phyloP scores from a whole-genome alignment of 2,888 invertebrate genomes.

The Andrena chrysosceles region DNA sequence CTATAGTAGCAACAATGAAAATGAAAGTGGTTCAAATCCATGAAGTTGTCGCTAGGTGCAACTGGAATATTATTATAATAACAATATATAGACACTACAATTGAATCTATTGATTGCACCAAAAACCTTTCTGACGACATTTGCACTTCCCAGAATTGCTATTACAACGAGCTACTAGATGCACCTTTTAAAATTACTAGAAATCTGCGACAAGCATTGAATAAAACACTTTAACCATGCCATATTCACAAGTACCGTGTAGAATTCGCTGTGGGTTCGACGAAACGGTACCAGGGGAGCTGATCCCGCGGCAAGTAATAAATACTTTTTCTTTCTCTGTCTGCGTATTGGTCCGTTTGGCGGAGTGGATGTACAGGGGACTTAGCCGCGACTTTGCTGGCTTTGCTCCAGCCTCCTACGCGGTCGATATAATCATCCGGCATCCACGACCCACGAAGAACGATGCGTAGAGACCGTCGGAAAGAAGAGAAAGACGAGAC shows the following conservation, averaged over 20 bases:
- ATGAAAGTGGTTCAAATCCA: no score
- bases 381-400: constrained; percentile 72
- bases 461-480: constrained; percentile 61
- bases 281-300: constrained; percentile 26
- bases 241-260: background rate
- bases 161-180: no score
- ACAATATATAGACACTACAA: no score
- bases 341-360: constrained; percentile 12
- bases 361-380: constrained; percentile 45
- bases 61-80: no score
- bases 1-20: no score
- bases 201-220: background rate
- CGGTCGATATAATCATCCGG: constrained; percentile 83
- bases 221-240: constrained; percentile 1
- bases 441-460: constrained; percentile 70
- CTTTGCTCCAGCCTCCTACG: constrained; percentile 81
- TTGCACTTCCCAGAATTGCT: no score
- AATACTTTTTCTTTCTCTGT: constrained; percentile 41
- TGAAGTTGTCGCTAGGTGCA: no score
- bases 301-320: constrained; percentile 46
- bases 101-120: no score
- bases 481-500: constrained; percentile 45
- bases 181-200: background rate
- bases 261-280: constrained; percentile 22
- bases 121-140: no score